Evolutionary conservation across 2,888 invertebrate species (phyloP).

Genomic region (Heliconius sara): DNA sequence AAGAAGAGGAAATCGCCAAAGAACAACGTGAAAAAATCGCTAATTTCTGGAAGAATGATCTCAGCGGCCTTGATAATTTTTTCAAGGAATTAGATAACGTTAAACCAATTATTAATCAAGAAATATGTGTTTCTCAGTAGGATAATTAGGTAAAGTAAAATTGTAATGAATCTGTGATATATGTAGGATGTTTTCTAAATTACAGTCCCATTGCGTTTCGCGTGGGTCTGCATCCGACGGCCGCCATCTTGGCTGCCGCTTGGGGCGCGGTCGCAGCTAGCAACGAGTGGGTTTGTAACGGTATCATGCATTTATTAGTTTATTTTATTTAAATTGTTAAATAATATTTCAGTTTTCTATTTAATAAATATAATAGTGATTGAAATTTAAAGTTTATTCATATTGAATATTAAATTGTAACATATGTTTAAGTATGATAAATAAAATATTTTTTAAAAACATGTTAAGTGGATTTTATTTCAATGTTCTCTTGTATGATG

Average conservation of each 20-base stretch:
- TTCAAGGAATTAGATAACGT: conserved; percentile 86
- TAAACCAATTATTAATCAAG: conserved; percentile 72
- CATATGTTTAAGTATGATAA: conserved; percentile 82
- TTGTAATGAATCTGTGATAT: conserved; percentile 79
- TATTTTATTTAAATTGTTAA: conserved; percentile 50
- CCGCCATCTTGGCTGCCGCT: conserved; percentile 84
- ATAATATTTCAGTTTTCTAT: conserved; percentile 74
- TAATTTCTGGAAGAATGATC: conserved; percentile 84
- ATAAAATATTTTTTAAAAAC: conserved; percentile 70
- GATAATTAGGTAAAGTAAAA: conserved; percentile 68
- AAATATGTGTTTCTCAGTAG: conserved; percentile 50
- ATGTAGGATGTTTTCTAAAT: conserved; percentile 84
- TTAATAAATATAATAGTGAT: conserved; percentile 67
- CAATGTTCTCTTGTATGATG: conserved; percentile 53
- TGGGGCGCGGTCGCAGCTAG: conserved; percentile 84
- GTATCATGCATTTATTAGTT: conserved; percentile 81
- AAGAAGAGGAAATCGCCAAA: conserved; percentile 76
- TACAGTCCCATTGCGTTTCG: conserved; percentile 84
- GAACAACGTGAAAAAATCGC: conserved; percentile 76
- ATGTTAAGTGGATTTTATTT: conserved; percentile 64
- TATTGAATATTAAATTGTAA: conserved; percentile 82
- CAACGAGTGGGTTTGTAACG: conserved; percentile 85
- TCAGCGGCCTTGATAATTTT: conserved; percentile 86
- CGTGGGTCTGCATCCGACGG: conserved; percentile 83
- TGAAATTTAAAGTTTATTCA: conserved; percentile 79